These are phyloP conservation scores for Synergus umbraculus DNA, from an alignment of 2,888 invertebrate genomes.

Conservation along the genomic window DNA sequence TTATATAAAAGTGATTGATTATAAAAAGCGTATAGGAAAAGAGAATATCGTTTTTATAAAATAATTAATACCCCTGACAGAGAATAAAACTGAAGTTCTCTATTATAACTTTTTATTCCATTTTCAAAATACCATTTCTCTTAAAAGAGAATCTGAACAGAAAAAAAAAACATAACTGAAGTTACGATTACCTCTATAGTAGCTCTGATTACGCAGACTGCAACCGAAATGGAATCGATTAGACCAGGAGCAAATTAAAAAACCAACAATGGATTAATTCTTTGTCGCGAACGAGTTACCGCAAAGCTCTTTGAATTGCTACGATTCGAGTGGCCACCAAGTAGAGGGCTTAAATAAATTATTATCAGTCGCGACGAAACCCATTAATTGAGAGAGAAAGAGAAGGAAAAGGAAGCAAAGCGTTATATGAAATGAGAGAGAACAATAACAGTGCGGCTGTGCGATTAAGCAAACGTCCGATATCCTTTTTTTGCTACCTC, in stretches of 20 bases:
- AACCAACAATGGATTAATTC: constrained; percentile 58
- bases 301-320: constrained; percentile 60
- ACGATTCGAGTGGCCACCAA: constrained; percentile 61
- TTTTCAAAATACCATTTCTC: background rate
- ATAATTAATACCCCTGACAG: background rate
- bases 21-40: background rate
- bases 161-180: background rate
- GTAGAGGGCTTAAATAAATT: constrained; percentile 70
- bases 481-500: constrained; percentile 51
- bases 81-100: background rate
- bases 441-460: constrained; percentile 54
- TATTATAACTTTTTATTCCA: background rate
- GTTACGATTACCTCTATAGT: background rate
- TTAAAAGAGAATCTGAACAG: background rate
- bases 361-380: constrained; percentile 71
- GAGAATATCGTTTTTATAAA: background rate
- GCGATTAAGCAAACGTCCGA: constrained; percentile 63
- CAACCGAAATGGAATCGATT: constrained; percentile 52
- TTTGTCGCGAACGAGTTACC: constrained; percentile 49
- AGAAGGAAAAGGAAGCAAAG: constrained; percentile 43
- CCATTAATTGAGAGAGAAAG: constrained; percentile 43
- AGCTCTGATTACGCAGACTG: constrained; percentile 3
- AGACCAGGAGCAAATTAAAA: constrained; percentile 59
- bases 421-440: constrained; percentile 42
- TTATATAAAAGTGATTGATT: background rate